Conservation (phyloP, 2,797 vertebrate genomes). For the Eidolon dupreanum region DNA sequence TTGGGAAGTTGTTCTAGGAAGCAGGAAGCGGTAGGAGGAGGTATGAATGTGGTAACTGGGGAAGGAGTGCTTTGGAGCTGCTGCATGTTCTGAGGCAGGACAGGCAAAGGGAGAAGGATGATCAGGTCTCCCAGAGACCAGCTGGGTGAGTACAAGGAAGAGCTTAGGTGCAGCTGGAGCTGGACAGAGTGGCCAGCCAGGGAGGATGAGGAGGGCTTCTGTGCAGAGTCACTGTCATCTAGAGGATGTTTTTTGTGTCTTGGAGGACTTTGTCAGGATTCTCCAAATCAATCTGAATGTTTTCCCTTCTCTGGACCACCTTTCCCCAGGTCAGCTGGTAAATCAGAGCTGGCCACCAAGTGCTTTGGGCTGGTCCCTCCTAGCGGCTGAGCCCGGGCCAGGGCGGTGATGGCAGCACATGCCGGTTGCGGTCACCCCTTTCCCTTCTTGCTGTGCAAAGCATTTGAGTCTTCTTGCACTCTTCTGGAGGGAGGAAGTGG, state of each 20-base stretch:
- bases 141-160: background rate
- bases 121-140: background rate
- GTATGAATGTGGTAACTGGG: background rate
- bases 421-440: background rate
- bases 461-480: background rate
- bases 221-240: background rate
- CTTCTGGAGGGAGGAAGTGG: conserved; percentile 77
- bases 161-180: background rate
- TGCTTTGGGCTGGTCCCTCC: background rate
- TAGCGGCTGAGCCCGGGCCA: background rate
- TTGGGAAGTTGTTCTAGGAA: background rate
- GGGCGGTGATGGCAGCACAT: conserved; percentile 10
- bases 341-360: background rate
- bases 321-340: background rate
- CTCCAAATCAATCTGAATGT: background rate
- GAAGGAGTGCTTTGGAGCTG: background rate
- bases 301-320: background rate
- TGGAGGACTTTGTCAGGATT: background rate
- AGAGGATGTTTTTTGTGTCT: background rate
- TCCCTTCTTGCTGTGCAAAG: conserved; percentile 54
- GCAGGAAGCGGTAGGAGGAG: background rate
- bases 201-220: background rate
- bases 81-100: background rate
- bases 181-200: background rate
- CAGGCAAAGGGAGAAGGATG: background rate